Evolutionary conservation across 2,113 vertebrate genomes (phyloP), one percentile per base, ranked within the genome.

Genomic region (Campylorhamphus procurvoides): DNA sequence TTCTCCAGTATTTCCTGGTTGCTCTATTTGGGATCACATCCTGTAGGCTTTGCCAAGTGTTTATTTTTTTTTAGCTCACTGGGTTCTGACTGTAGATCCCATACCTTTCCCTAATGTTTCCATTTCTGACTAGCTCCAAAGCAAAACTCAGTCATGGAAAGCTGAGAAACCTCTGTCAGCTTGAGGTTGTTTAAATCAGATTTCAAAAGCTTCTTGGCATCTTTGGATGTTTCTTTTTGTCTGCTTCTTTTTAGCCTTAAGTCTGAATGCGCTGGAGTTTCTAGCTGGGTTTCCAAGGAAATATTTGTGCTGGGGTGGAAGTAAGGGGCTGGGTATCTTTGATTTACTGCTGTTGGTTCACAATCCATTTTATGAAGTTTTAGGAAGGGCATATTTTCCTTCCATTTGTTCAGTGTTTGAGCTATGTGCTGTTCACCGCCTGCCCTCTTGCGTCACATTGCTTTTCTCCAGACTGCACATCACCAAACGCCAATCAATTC

Each of bases 351-450:
- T 82, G 5, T 40, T 69, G 81, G 24, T 74, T 86, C 28, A 18
- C 52, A 80, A 5, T 42, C 31, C 10, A 6, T 94, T 76, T 87
- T 24, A n/a, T n/a, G 39, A 46, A 62, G 63, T 76, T 40, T 68
- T 46, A 66, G 31, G 35, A 28, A 35, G 63, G 44, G 67, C 33
- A 3, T 79, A 44, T 93, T 87, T 92, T 77, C 53, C 75, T 91
- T 67, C 42, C 15, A 20, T 71, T 86, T 14, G 1, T 82, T 69
- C 71, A 69, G 25, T 0, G 0, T 59, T 73, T 29, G 78, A 85
- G 66, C 20, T 18, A 3, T 8, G 53, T 59, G 53, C 40, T 49
- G 19, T 69, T 79, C 49, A 23, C 58, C 0, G 0, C 81, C 74
- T 58, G 75, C 55, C 40, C 13, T 80, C 42, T 33, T 42, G 52